Base-by-base conservation (phyloP, 2,888 invertebrate genomes). In the Pterostichus madidus region DNA sequence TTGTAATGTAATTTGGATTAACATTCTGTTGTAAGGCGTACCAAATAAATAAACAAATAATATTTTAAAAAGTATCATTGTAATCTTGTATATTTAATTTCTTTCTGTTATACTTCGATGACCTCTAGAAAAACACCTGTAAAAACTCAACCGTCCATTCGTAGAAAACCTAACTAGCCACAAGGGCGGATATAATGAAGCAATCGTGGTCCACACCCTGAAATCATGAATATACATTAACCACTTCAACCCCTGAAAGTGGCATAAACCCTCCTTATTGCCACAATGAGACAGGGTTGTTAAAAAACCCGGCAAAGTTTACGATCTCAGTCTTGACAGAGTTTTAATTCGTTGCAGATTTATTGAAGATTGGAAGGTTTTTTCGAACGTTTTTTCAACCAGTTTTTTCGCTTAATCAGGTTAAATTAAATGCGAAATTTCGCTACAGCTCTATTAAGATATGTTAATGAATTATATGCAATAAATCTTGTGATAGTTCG, bases 171-270 rank as follows among this genome's bases (percentile, higher is more conserved):
- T 17, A 71, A 71, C 68, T 71, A 56, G 56, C 76, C 76, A 53
- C 76, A 76, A 76, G 76, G 56, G 56, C 35, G 52, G 53, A 15
- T 56, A 64, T 80, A 80, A 80, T 80, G 68, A 80, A 80, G 80
- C 80, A 80, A 80, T 80, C 49, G 64, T 24, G 17, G 11, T 61
- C 59, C 78, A 44, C 68, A 80, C 46, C 80, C 80, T 68, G 13
- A 80, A 79, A 24, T 31, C 78, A 78, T 78, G 78, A 59, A 78
- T 78, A 78, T 61, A 78, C 78, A 80, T 80, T 80, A 80, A 49
- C 56, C 53, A 68, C 31, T 76, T 76, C 53, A 56, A 75, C 68
- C 64, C 68, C 64, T 61, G 44, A 80, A 80, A 68, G 64, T 78
- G 78, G 78, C 59, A 46, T 49, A 49, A 80, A 80, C 61, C 64